Conservation (phyloP, 1,140 invertebrate genomes). For the Ylistrum balloti region DNA sequence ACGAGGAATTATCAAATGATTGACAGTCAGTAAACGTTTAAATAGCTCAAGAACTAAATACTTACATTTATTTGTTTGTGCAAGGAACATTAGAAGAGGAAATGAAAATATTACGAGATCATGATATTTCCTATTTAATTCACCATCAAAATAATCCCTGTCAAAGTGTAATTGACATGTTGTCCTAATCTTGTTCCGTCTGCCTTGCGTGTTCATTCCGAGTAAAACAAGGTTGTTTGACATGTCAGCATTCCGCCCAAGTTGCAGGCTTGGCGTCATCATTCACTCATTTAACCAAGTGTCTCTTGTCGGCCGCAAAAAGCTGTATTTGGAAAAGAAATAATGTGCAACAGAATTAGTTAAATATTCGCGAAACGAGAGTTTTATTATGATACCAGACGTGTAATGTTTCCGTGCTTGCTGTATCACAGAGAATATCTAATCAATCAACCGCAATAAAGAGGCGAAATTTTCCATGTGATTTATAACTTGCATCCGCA, state of each 20-base stretch:
- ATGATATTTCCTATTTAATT: no score
- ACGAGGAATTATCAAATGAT: no score
- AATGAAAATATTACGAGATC: no score
- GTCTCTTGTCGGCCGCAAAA: background rate
- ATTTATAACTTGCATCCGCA: conserved; percentile 19
- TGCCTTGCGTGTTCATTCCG: background rate
- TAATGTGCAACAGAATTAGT: background rate
- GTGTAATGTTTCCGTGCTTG: background rate
- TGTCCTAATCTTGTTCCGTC: background rate
- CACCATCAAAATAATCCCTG: no score
- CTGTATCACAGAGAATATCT: background rate
- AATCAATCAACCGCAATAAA: background rate
- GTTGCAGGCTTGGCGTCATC: background rate
- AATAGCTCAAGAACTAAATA: no score
- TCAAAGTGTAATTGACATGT: no score
- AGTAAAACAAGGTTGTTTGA: background rate
- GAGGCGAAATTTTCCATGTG: background rate
- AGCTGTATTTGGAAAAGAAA: background rate
- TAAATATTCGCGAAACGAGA: background rate
- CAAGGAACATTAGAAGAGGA: no score
- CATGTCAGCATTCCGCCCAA: background rate
- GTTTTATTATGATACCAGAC: background rate
- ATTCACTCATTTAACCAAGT: background rate
- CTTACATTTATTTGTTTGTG: no score
- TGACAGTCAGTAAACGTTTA: no score